phyloP scores from a whole-genome alignment of 2,888 invertebrate genomes.

The Tanytarsus gracilentus region DNA sequence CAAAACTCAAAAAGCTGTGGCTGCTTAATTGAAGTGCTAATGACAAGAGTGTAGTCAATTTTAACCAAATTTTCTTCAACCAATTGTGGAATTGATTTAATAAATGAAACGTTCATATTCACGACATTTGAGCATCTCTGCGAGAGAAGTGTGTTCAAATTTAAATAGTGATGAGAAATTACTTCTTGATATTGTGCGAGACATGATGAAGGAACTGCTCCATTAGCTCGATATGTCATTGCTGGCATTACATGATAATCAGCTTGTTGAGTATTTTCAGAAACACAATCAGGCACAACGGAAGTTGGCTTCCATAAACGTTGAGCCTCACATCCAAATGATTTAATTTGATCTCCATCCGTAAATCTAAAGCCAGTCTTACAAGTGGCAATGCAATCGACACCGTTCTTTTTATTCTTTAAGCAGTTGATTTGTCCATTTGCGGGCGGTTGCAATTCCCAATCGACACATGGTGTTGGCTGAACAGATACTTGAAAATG shows the following conservation, averaged over 20 bases:
- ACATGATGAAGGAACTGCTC: constrained; percentile 77
- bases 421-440: constrained; percentile 82
- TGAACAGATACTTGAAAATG: constrained; percentile 90
- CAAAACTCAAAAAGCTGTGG: constrained; percentile 90
- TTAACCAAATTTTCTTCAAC: constrained; percentile 80
- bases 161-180: constrained; percentile 67
- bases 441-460: constrained; percentile 83
- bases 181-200: constrained; percentile 77
- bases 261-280: constrained; percentile 92
- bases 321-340: constrained; percentile 73
- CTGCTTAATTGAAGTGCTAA: constrained; percentile 79
- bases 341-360: constrained; percentile 79
- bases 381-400: constrained; percentile 84
- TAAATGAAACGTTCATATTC: constrained; percentile 86
- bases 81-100: constrained; percentile 69
- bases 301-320: constrained; percentile 79
- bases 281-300: constrained; percentile 90
- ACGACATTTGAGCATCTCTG: constrained; percentile 87
- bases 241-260: constrained; percentile 83
- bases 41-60: constrained; percentile 80
- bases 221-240: constrained; percentile 79
- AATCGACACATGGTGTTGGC: constrained; percentile 88
- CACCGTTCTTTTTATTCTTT: constrained; percentile 61
- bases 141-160: constrained; percentile 72
- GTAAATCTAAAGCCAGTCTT: constrained; percentile 83